Evolutionary conservation across 2,797 vertebrate genomes (phyloP).

Genomic region (Anas acuta): DNA sequence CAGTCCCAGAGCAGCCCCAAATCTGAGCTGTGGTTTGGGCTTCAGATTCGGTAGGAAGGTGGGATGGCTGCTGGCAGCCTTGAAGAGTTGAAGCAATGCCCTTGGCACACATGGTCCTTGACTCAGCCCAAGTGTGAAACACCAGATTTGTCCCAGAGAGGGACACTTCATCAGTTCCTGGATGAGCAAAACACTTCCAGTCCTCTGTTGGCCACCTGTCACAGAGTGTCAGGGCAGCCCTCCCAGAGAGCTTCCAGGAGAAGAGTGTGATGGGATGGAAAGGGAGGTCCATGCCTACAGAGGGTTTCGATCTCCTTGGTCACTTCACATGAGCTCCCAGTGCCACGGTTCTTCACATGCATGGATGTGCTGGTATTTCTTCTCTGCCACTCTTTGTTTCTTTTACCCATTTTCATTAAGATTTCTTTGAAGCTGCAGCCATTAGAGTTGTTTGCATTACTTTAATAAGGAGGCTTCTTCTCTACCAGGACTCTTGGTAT

Average conservation of each 20-base stretch:
- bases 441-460: conserved; percentile 17
- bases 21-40: background rate
- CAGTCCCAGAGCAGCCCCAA: background rate
- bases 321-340: background rate
- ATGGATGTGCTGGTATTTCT: background rate
- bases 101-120: fast-evolving
- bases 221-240: fast-evolving
- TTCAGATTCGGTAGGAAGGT: background rate
- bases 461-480: conserved; percentile 28
- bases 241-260: background rate
- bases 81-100: background rate
- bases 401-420: background rate
- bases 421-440: conserved; percentile 18
- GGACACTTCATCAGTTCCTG: background rate
- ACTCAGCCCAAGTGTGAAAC: background rate
- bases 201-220: background rate
- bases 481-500: background rate
- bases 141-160: fast-evolving
- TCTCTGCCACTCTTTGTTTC: conserved; percentile 2
- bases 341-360: background rate
- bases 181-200: background rate
- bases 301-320: background rate
- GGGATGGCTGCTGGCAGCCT: background rate
- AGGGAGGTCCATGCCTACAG: fast-evolving
- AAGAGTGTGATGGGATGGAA: fast-evolving